A percentile compares a stretch with the other conserved stretches of the same genome.
These are phyloP conservation scores for Zingel zingel DNA, from an alignment of 2,113 vertebrate genomes.

Conservation along the genomic window DNA sequence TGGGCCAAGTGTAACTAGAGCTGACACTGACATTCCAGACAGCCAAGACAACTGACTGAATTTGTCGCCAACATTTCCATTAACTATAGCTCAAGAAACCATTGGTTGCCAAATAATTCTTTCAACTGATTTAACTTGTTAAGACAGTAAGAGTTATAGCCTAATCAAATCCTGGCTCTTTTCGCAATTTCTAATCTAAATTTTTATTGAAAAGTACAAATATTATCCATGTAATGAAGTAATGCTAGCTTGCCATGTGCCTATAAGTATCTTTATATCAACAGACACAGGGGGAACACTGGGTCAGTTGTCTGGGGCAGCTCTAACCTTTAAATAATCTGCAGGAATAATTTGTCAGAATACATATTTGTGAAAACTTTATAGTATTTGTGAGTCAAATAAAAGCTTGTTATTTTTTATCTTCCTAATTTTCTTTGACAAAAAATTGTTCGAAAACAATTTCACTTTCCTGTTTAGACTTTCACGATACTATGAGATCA, in stretches of 20 bases:
- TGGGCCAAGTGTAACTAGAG: too few species aligned
- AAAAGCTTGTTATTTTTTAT: too few species aligned
- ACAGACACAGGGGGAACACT: neutral
- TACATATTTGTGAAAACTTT: too few species aligned
- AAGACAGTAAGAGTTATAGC: neutral
- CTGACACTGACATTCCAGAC: too few species aligned
- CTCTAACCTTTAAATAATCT: too few species aligned
- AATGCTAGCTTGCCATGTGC: neutral
- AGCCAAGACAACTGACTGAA: slow-evolving; percentile 15
- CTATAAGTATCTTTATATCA: neutral
- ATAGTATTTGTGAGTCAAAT: too few species aligned
- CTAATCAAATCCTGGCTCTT: slow-evolving; percentile 20
- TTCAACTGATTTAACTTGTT: slow-evolving; percentile 29
- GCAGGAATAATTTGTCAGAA: too few species aligned
- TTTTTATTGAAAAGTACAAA: neutral
- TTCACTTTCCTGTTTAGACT: too few species aligned
- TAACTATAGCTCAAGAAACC: slow-evolving; percentile 16
- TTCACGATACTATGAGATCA: too few species aligned
- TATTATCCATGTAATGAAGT: neutral
- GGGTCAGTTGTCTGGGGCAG: too few species aligned
- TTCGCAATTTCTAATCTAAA: neutral
- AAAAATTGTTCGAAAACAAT: too few species aligned
- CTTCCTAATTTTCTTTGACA: too few species aligned
- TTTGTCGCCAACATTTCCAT: slow-evolving; percentile 28
- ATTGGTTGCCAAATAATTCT: slow-evolving; percentile 6